Evolutionary conservation across 2,888 invertebrate genomes (phyloP), one percentile per base, ranked within the genome.

Genomic region (Xanthia icteritia): DNA sequence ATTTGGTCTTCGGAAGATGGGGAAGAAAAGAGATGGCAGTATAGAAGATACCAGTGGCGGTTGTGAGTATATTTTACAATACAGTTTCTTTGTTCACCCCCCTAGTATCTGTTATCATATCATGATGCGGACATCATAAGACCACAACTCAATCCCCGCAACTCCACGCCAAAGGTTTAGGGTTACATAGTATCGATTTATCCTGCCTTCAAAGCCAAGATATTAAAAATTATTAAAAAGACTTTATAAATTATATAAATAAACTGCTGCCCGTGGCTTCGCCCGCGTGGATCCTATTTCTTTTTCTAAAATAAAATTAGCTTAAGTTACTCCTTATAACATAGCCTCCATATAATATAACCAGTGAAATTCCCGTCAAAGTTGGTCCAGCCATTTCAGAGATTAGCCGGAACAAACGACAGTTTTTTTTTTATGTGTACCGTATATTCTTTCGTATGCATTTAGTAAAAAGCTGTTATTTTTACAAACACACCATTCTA

Each of bases 11-110:
- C 97, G 98, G 17, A 98, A 98, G 92, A 98, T 98, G 92, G 98
- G 98, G 27, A 99, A 99, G 93, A 99, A 98, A 93, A 98, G 99
- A 94, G 98, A 98, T 92, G 98, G 98, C 39, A 99, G 98, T 90
- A 97, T 98, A 83, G 99, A 99, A 95, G 99, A 99, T 93, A 97
- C 98, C 3, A 97, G 98, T 80, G 98, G 98, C 88, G 97, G 97
- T 90, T 98, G 98, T 98, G 94, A 97, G 97, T 93, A 70, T 23
- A 60, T 13, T 42, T 8, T 20, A 27, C 31, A 17, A 17, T 31
- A 17, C 27, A 6, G 27, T 58, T 27, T 27, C 15, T 58, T 58
- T 17, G 6, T 27, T 17, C 27, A 17, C 60, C 31, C 31, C 31
- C 17, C 8, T 60, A 60, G 60, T 27, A 27, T 5, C 6, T 27